These are phyloP conservation scores for Prenolepis imparis DNA, from an alignment of 2,888 invertebrate species.

Conservation along the genomic window DNA sequence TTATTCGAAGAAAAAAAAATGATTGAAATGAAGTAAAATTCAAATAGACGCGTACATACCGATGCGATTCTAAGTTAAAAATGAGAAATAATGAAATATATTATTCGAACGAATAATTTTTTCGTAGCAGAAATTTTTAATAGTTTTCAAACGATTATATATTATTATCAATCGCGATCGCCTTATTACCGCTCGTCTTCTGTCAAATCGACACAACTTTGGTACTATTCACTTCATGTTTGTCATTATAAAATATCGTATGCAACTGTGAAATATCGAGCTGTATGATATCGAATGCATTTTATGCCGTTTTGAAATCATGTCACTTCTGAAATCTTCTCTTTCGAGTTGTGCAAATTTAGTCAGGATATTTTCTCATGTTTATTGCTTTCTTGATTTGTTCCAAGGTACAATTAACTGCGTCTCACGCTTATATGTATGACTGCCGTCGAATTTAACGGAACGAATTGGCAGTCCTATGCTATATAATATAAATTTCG, in stretches of 20 bases:
- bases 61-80: background rate
- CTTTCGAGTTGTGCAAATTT: conserved; percentile 51
- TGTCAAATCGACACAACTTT: conserved; percentile 43
- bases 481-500: conserved; percentile 49
- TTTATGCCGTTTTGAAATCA: conserved; percentile 28
- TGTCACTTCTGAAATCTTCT: conserved; percentile 18
- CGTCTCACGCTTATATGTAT: conserved; percentile 24
- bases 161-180: conserved; percentile 28
- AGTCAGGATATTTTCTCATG: conserved; percentile 37
- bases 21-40: background rate
- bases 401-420: conserved; percentile 59
- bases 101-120: conserved; percentile 4
- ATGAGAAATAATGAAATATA: background rate
- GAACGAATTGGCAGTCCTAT: conserved; percentile 45
- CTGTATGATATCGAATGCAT: conserved; percentile 34
- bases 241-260: conserved; percentile 28
- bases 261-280: background rate
- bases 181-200: conserved; percentile 49
- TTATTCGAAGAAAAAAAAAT: background rate
- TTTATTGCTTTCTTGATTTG: conserved; percentile 54
- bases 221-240: conserved; percentile 15
- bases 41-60: background rate
- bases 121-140: background rate
- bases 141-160: background rate
- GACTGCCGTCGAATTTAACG: conserved; percentile 48